Conservation (phyloP, 30 jellyfish, hydroid and myxozoan genomes). For the Aurelia aurita region DNA sequence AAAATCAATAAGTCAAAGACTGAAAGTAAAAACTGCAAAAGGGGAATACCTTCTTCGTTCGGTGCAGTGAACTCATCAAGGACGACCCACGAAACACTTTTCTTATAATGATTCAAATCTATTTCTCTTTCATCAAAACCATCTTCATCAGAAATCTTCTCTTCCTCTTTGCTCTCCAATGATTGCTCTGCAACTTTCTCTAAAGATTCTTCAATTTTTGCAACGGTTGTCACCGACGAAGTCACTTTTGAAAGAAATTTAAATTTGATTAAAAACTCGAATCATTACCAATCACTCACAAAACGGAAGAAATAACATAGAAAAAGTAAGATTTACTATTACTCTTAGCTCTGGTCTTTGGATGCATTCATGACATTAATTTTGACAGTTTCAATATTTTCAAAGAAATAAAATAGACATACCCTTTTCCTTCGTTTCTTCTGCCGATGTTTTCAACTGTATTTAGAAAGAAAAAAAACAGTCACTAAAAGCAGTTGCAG, state of each 20-base stretch:
- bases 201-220: neutral
- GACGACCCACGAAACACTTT: conserved; percentile 90
- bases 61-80: conserved; percentile 67
- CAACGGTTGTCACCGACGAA: neutral
- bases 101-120: conserved; percentile 69
- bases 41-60: neutral
- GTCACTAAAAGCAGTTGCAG: too few species aligned
- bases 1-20: neutral
- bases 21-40: neutral
- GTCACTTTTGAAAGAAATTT: neutral
- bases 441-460: too few species aligned
- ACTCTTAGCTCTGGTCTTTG: too few species aligned
- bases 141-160: neutral
- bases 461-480: too few species aligned
- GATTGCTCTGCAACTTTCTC: too few species aligned
- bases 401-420: too few species aligned
- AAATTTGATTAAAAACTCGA: neutral
- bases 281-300: neutral
- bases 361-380: too few species aligned
- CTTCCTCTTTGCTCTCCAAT: conserved; percentile 1
- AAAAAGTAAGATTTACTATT: too few species aligned
- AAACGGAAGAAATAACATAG: neutral
- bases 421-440: too few species aligned
- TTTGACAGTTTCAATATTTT: too few species aligned
- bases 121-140: conserved; percentile 72